Evolutionary conservation across 2,113 vertebrate species (phyloP).

Genomic region (Alaudala cheleensis): DNA sequence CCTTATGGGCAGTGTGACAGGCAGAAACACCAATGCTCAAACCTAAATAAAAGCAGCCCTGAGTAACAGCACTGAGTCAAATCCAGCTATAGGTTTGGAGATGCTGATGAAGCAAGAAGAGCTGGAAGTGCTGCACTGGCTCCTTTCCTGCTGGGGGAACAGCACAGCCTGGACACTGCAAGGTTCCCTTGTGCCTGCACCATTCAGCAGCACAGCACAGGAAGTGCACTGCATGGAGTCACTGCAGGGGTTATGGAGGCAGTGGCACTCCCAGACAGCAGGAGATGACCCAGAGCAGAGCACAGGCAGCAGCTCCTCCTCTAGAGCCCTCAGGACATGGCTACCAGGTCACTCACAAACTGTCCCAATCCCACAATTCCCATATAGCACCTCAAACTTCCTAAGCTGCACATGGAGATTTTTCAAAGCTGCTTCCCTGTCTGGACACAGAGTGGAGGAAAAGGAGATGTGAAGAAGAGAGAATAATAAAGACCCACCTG

Average conservation of each 20-base stretch:
- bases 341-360: background rate
- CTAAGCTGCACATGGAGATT: background rate
- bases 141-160: background rate
- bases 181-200: conserved; percentile 44
- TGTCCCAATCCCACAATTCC: background rate
- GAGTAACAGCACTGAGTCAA: background rate
- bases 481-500: background rate
- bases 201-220: conserved; percentile 62
- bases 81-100: background rate
- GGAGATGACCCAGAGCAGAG: background rate
- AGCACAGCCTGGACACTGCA: conserved; percentile 9
- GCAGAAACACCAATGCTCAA: background rate
- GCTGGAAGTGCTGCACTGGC: background rate
- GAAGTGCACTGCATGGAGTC: conserved; percentile 30
- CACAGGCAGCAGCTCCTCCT: background rate
- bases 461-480: background rate
- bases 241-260: conserved; percentile 54
- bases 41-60: background rate
- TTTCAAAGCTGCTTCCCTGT: background rate
- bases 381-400: background rate
- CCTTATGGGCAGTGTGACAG: background rate
- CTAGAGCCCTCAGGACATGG: background rate
- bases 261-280: conserved; percentile 10
- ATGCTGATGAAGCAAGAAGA: background rate
- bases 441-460: background rate